phyloP scores from a whole-genome alignment of 2,113 vertebrate species.

The Psilopogon haemacephalus region DNA sequence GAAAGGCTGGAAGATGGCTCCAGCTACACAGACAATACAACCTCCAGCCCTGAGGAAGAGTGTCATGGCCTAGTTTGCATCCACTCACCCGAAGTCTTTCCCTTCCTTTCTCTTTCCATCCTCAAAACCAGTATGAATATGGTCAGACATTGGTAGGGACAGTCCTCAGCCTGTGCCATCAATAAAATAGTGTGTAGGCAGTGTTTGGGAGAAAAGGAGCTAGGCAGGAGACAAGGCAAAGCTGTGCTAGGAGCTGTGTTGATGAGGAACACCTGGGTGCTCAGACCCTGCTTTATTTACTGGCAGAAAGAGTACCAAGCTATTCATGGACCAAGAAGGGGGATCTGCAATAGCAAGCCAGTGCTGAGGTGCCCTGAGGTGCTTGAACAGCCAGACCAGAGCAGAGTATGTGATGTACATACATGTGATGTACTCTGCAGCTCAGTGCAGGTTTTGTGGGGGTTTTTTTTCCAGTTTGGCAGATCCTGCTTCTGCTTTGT shows the following conservation, averaged over 20 bases:
- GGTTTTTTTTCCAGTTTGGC: background rate
- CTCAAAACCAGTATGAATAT: background rate
- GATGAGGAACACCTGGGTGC: background rate
- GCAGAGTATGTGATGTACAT: too few relatives aligned
- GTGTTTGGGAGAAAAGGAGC: background rate
- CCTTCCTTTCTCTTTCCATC: background rate
- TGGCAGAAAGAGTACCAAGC: background rate
- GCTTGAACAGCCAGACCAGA: background rate
- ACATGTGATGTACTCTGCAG: background rate
- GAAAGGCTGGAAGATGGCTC: background rate
- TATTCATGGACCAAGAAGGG: background rate
- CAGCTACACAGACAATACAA: background rate
- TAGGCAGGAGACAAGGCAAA: background rate
- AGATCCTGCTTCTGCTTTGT: background rate
- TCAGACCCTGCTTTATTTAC: background rate
- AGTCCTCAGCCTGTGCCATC: background rate
- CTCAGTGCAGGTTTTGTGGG: background rate
- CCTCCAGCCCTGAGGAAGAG: background rate
- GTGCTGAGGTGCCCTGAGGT: background rate
- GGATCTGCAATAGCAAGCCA: background rate
- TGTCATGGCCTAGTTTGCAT: background rate
- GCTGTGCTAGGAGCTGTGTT: accelerated
- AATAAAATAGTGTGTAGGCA: background rate
- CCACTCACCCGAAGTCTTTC: background rate
- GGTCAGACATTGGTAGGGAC: background rate